Conservation (phyloP, 2,888 invertebrate species). For the Drosophila kambysellisi region DNA sequence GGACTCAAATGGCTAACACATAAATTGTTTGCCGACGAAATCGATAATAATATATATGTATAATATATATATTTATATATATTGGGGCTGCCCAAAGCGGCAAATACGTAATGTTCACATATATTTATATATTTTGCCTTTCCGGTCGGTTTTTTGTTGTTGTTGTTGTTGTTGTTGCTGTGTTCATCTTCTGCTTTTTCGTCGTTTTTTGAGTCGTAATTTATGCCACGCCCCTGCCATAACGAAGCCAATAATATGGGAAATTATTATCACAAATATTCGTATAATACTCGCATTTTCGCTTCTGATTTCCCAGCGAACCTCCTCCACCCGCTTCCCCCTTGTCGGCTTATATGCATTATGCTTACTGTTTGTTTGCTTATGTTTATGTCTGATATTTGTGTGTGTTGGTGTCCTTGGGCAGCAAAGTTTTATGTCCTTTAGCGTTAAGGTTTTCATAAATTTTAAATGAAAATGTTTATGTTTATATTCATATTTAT, state of each 20-base stretch:
- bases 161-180: neutral
- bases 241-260: conserved; percentile 72
- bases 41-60: conserved; percentile 42
- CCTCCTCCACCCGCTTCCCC: neutral
- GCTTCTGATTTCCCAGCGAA: conserved; percentile 52
- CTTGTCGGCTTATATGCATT: conserved; percentile 23
- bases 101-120: conserved; percentile 51
- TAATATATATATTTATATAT: conserved; percentile 1
- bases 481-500: conserved; percentile 61
- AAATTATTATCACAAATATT: conserved; percentile 77
- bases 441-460: conserved; percentile 58
- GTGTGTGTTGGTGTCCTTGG: conserved; percentile 32
- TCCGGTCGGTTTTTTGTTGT: conserved; percentile 2
- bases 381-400: conserved; percentile 24
- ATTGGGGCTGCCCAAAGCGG: conserved; percentile 21
- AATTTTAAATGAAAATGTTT: conserved; percentile 66
- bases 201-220: conserved; percentile 45
- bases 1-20: conserved; percentile 25
- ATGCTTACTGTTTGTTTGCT: conserved; percentile 43
- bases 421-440: conserved; percentile 40
- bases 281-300: conserved; percentile 55
- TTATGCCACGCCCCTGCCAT: conserved; percentile 76
- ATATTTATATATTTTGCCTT: conserved; percentile 36
- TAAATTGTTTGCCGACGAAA: conserved; percentile 41
- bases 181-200: neutral